Base-by-base conservation (phyloP, 2,888 invertebrate genomes). In the Meloe dianella region DNA sequence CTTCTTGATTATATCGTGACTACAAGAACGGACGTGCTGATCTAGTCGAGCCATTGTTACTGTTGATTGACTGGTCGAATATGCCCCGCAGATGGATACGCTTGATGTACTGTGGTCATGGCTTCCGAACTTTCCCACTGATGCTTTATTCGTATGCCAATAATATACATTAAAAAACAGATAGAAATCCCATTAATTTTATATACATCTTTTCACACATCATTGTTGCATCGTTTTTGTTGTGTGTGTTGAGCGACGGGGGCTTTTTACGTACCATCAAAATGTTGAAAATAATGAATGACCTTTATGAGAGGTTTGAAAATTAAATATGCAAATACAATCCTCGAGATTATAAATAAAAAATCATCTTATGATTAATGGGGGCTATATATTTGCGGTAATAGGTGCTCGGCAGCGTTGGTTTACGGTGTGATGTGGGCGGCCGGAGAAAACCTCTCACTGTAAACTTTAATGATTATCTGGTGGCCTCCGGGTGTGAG, bases 391-490 rank as follows among this genome's bases (percentile, higher is more conserved):
- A 77, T 77, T 72, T 67, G 69, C 73, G 67, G 68, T 75, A 77
- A 77, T 75, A 69, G 72, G 70, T 71, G 70, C 72, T 74, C 72
- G 73, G 73, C 75, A 69, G 73, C 74, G 74, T 71, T 74, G 73
- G 75, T 75, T 73, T 76, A 74, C 74, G 72, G 74, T 71, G 77
- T 77, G 76, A 78, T 74, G 79, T 79, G 75, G 79, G 79, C 78
- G 78, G 75, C 69, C 68, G 73, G 72, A 76, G 78, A 77, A 77
- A 79, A 78, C 77, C 76, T 79, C 77, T 75, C 74, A 73, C 75
- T 79, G 78, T 77, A 78, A 78, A 78, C 74, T 77, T 78, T 77
- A 78, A 77, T 76, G 78, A 78, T 79, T 77, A 79, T 78, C 78
- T 77, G 75, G 65, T 77, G 77, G 77, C 79, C 78, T 73, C 76